Evolutionary conservation across 2,888 invertebrate species (phyloP), one percentile per base, ranked within the genome.

Genomic region (Galeopsomyia nigrocyanea): DNA sequence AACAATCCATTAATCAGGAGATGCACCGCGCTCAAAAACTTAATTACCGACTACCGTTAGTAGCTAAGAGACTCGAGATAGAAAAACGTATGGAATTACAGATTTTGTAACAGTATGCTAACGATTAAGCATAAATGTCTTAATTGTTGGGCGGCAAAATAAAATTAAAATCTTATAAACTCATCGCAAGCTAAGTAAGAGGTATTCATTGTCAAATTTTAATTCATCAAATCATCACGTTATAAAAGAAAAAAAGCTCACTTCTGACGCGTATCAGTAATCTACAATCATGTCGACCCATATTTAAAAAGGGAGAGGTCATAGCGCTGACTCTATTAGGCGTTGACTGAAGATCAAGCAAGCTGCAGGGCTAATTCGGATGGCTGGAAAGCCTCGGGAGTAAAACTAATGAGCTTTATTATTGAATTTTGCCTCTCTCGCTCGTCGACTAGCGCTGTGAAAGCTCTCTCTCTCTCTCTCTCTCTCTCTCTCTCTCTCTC

Each of bases 331-430:
- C 64, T 78, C 77, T 77, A 76, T 80, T 78, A 76, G 75, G 72
- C 71, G 68, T 76, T 78, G 78, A 77, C 74, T 72, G 71, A 69
- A 70, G 78, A 74, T 75, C 73, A 76, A 67, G 67, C 10, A 7
- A 61, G 72, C 65, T 31, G 31, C 61, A 69, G 73, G 68, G 69
- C 69, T 78, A 78, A 80, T 80, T 76, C 10, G 22, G 9, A 22
- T 47, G 71, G 73, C 69, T 68, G 58, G 72, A 74, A 77, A 71
- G 66, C 64, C 47, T 61, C 72, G 70, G 26, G 26, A 21, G 73
- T 65, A 68, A 68, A 73, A 76, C 78, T 82, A 82, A 82, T 80
- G 81, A 82, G 79, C 80, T 80, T 39, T 82, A 81, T 81, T 80
- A 82, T 81, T 80, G 79, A 80, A 82, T 80, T 79, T 82, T 61